phyloP scores from a whole-genome alignment of 2,888 invertebrate genomes.

The Timema cristinae region DNA sequence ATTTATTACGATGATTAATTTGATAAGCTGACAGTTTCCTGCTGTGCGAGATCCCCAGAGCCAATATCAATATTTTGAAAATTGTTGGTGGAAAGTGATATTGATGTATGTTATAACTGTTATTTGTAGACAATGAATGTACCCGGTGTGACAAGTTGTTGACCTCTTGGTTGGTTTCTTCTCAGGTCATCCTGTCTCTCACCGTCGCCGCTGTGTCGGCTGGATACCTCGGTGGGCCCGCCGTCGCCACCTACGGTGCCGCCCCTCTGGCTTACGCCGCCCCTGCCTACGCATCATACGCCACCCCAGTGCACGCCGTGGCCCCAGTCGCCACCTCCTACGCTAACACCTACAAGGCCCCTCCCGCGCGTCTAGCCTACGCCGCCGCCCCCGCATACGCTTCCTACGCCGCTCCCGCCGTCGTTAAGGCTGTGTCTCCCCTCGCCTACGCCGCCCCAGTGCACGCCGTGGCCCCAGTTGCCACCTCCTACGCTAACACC shows the following conservation, averaged over 20 bases:
- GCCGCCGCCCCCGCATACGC: conserved; percentile 49
- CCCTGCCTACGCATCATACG: no score
- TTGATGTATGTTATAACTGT: no score
- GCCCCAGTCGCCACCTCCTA: conserved; percentile 37
- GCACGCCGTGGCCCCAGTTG: conserved; percentile 37
- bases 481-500: conserved; percentile 42
- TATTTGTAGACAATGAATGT: no score
- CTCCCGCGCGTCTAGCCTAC: conserved; percentile 35
- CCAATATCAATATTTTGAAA: no score
- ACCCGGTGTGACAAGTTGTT: no score
- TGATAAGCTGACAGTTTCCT: no score
- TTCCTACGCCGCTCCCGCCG: conserved; percentile 34
- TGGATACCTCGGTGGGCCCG: conserved; percentile 41
- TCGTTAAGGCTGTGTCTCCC: not conserved
- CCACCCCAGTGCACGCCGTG: conserved; percentile 23
- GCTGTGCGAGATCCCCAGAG: no score
- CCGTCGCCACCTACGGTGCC: conserved; percentile 28
- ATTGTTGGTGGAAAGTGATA: no score
- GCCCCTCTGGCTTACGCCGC: conserved; percentile 24
- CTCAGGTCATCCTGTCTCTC: conserved; percentile 27
- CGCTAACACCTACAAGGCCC: conserved; percentile 17
- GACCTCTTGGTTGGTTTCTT: conserved; percentile 2
- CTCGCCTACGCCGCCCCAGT: conserved; percentile 42
- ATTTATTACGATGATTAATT: no score
- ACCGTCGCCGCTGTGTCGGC: conserved; percentile 42